Evolutionary conservation across 2,113 vertebrate species (phyloP).

Genomic region (Mobula hypostoma): DNA sequence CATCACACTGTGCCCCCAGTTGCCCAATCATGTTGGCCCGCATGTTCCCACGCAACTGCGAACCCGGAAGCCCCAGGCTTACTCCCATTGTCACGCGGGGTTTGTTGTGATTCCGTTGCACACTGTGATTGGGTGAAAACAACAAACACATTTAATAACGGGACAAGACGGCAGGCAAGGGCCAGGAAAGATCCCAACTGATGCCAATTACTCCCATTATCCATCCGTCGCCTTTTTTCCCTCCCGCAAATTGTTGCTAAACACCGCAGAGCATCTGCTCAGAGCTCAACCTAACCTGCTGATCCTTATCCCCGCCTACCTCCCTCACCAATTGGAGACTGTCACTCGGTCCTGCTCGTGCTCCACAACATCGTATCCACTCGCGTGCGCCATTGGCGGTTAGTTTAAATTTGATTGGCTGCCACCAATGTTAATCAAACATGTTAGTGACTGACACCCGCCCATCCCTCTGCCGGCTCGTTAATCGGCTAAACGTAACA

Average conservation of each 20-base stretch:
- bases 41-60: not conserved
- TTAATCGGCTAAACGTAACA: not conserved
- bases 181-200: not conserved
- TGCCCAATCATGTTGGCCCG: not conserved
- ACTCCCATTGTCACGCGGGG: not conserved
- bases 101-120: slow-evolving; percentile 29
- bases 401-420: not conserved
- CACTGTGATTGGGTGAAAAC: not conserved
- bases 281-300: not conserved
- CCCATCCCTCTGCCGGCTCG: too few relatives aligned
- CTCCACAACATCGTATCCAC: too few relatives aligned
- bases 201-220: too few relatives aligned
- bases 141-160: not conserved
- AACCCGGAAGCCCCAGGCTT: not conserved
- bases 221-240: not conserved
- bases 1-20: too few relatives aligned
- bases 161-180: not conserved
- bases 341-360: too few relatives aligned
- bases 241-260: not conserved
- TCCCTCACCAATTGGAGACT: not conserved
- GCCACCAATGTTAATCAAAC: not conserved
- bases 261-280: too few relatives aligned
- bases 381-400: not conserved
- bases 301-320: not conserved
- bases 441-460: not conserved